Evolutionary conservation across 1,140 invertebrate genomes (phyloP).

Genomic region (Battus philenor): DNA sequence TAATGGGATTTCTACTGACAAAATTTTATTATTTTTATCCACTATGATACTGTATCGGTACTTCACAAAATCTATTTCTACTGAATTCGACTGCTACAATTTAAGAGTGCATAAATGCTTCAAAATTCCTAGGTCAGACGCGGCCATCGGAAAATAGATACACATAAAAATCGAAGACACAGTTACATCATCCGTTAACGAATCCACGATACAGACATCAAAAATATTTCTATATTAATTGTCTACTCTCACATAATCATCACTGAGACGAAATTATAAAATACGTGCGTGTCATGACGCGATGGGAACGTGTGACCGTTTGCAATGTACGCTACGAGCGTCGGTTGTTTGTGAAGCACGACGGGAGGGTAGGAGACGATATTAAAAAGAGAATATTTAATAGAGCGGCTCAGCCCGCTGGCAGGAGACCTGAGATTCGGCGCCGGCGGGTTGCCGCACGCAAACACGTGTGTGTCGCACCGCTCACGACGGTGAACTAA

Average conservation of each 20-base stretch:
- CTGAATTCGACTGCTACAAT: slow-evolving; percentile 61
- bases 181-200: slow-evolving; percentile 51
- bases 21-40: slow-evolving; percentile 65
- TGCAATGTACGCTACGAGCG: slow-evolving; percentile 4
- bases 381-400: slow-evolving; percentile 23
- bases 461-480: slow-evolving; percentile 36
- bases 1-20: slow-evolving; percentile 67
- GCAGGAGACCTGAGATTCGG: slow-evolving; percentile 58
- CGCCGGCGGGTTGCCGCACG: slow-evolving; percentile 35
- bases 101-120: slow-evolving; percentile 71
- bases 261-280: slow-evolving; percentile 51
- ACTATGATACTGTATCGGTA: slow-evolving; percentile 70
- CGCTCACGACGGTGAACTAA: slow-evolving; percentile 37
- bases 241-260: slow-evolving; percentile 59
- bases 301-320: slow-evolving; percentile 25
- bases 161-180: slow-evolving; percentile 38
- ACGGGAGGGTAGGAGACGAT: slow-evolving; percentile 18
- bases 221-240: slow-evolving; percentile 71
- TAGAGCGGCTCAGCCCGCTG: slow-evolving; percentile 18
- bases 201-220: slow-evolving; percentile 69
- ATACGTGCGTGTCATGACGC: slow-evolving; percentile 35
- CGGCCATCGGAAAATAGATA: slow-evolving; percentile 57
- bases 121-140: slow-evolving; percentile 53
- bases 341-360: slow-evolving; percentile 28
- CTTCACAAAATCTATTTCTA: slow-evolving; percentile 63